A percentile compares a stretch with the other conserved stretches of the same genome.
Conservation (phyloP, 2,888 invertebrate genomes). For the Orthosia gothica region DNA sequence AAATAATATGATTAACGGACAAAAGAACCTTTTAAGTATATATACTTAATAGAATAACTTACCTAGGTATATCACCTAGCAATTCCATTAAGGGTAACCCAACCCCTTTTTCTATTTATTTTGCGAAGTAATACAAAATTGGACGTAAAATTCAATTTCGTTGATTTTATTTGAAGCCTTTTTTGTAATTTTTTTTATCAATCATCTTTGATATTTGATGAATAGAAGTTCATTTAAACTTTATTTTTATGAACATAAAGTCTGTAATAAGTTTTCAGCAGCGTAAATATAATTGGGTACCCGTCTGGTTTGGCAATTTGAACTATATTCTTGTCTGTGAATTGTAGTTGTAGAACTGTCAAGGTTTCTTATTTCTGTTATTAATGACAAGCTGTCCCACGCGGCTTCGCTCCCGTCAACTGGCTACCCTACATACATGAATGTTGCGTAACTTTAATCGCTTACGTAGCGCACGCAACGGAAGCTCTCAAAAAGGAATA, state of each 20-base stretch:
- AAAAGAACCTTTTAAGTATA: slow-evolving; percentile 18
- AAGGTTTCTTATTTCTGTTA: too few relatives aligned
- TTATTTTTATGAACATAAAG: slow-evolving; percentile 7
- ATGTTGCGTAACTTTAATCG: too few relatives aligned
- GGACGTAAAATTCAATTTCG: slow-evolving; percentile 51
- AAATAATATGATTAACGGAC: slow-evolving; percentile 6
- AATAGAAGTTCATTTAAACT: slow-evolving; percentile 22
- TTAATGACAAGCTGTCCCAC: too few relatives aligned
- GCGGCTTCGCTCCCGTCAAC: too few relatives aligned
- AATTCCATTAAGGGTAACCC: slow-evolving; percentile 38
- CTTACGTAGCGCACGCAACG: too few relatives aligned
- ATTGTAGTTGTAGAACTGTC: too few relatives aligned
- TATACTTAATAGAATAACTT: slow-evolving; percentile 2
- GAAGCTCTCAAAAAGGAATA: too few relatives aligned
- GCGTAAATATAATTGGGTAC: slow-evolving; percentile 3
- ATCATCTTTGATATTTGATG: slow-evolving; percentile 21
- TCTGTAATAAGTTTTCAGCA: background rate
- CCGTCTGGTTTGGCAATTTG: background rate
- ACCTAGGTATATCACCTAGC: slow-evolving; percentile 8
- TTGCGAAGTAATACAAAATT: slow-evolving; percentile 37
- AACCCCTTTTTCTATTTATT: slow-evolving; percentile 58
- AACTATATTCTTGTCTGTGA: background rate
- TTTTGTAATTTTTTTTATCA: slow-evolving; percentile 34
- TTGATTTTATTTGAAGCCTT: slow-evolving; percentile 39
- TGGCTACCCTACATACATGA: too few relatives aligned